A percentile compares a stretch with the other conserved stretches of the same genome.
Conservation (phyloP, 2,113 vertebrate species). For the Cnemophilus loriae region DNA sequence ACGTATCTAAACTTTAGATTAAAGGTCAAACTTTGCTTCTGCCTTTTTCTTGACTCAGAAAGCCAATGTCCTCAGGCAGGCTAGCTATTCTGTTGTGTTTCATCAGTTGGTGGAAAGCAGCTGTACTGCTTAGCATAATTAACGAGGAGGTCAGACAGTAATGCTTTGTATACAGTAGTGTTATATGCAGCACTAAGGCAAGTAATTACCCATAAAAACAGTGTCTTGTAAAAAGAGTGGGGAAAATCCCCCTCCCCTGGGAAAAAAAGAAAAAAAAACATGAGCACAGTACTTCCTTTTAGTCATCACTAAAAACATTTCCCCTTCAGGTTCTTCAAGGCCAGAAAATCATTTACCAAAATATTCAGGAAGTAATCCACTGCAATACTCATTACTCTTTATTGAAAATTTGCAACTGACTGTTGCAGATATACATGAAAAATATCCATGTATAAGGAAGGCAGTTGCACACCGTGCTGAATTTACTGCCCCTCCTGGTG, state of each 20-base stretch:
- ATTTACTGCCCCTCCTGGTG: background rate
- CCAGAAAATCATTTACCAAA: background rate
- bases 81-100: slow-evolving; percentile 23
- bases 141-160: slow-evolving; percentile 33
- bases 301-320: background rate
- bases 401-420: background rate
- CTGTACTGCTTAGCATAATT: slow-evolving; percentile 48
- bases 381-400: background rate
- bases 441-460: background rate
- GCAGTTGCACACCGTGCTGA: background rate
- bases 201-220: slow-evolving; percentile 22
- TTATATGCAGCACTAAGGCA: background rate
- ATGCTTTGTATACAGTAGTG: slow-evolving; percentile 5
- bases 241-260: background rate
- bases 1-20: background rate
- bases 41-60: background rate
- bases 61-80: background rate
- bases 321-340: background rate
- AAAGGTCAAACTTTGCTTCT: slow-evolving; percentile 12
- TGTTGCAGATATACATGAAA: background rate
- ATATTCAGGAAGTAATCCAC: background rate
- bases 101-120: slow-evolving; percentile 29
- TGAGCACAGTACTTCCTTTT: background rate
- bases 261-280: background rate
- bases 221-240: background rate